Evolutionary conservation across 1,140 invertebrate genomes (phyloP).

Genomic region (Drosophila azteca): DNA sequence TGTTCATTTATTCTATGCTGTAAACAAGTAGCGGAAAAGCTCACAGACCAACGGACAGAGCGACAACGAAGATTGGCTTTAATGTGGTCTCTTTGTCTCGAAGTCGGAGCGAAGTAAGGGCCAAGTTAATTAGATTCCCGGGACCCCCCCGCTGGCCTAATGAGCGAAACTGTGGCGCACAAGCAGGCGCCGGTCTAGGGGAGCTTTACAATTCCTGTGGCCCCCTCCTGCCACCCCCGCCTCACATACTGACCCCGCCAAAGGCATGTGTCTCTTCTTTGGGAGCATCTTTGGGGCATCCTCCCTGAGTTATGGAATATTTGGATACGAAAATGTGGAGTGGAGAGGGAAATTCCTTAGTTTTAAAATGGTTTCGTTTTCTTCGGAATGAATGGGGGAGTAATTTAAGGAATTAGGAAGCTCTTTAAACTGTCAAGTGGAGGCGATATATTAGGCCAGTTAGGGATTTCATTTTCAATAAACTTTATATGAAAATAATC

Average conservation of each 20-base stretch:
- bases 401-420: too few relatives aligned
- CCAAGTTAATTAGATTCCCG: constrained; percentile 37
- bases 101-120: neutral
- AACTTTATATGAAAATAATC: too few relatives aligned
- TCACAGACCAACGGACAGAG: neutral
- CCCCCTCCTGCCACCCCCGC: neutral
- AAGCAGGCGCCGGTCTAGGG: neutral
- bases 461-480: too few relatives aligned
- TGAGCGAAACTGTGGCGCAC: constrained; percentile 8
- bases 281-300: too few relatives aligned
- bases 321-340: neutral
- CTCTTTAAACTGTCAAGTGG: too few relatives aligned
- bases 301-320: constrained; percentile 23
- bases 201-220: neutral
- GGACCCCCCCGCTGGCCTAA: constrained; percentile 18
- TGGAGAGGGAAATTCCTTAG: too few relatives aligned
- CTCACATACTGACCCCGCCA: constrained; percentile 7
- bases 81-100: neutral
- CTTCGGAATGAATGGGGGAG: too few relatives aligned
- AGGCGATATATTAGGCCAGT: too few relatives aligned
- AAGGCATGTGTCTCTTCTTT: neutral
- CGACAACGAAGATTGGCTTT: neutral
- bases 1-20: neutral
- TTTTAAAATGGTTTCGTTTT: too few relatives aligned
- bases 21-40: neutral